Evolutionary conservation across 2,113 vertebrate genomes (phyloP).

Genomic region (Pandion haliaetus): DNA sequence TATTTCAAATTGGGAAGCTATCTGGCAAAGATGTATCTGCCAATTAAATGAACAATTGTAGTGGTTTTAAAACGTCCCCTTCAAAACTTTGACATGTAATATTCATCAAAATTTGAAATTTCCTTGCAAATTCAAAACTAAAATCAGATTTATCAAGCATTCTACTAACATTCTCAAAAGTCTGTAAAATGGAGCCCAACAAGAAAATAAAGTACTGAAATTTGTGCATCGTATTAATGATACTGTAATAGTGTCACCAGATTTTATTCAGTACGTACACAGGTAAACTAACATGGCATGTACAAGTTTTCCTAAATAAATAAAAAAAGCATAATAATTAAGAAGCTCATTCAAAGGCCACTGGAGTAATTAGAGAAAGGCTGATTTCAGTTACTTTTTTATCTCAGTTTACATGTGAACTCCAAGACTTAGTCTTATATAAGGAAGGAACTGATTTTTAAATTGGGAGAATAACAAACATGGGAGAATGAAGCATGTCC

Average conservation of each 20-base stretch:
- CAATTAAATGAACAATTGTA: not conserved
- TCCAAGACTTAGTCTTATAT: not conserved
- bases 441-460: not conserved
- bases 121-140: not conserved
- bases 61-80: not conserved
- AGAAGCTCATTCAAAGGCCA: not conserved
- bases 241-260: not conserved
- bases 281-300: not conserved
- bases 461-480: not conserved
- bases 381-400: not conserved
- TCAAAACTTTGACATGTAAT: not conserved
- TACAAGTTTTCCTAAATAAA: not conserved
- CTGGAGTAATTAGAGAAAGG: not conserved
- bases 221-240: not conserved
- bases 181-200: not conserved
- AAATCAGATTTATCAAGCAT: not conserved
- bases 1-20: not conserved
- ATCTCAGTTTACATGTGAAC: not conserved
- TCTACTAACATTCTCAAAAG: not conserved
- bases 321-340: not conserved
- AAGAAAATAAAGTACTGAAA: not conserved
- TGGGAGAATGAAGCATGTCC: not conserved
- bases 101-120: not conserved
- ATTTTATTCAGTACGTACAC: not conserved
- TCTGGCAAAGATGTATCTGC: not conserved